Percentiles rank a stretch among this genome's conserved stretches.
Evolutionary conservation across 2,888 invertebrate genomes (phyloP).

Genomic region (Sialis fuliginosa): DNA sequence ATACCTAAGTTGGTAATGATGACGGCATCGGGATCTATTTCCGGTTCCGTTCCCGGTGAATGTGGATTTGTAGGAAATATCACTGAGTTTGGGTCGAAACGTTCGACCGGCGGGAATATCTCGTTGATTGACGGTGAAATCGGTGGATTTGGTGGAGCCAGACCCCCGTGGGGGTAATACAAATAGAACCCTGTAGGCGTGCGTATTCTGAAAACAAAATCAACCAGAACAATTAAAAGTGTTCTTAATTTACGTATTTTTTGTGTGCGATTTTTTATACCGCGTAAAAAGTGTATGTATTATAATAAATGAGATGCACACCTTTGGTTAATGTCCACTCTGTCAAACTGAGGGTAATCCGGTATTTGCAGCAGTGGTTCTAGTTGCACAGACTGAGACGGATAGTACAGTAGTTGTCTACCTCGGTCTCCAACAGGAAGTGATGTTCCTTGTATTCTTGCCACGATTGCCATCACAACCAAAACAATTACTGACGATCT

Average conservation of each 20-base stretch:
- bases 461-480: neutral
- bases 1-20: slow-evolving; percentile 24
- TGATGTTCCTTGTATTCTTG: neutral
- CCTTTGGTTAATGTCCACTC: slow-evolving; percentile 3
- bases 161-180: neutral
- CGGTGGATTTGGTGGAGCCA: neutral
- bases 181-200: neutral
- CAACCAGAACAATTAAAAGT: too few species aligned
- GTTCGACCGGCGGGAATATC: slow-evolving; percentile 4
- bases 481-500: too few species aligned
- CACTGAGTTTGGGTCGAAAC: neutral
- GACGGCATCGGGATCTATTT: slow-evolving; percentile 30
- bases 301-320: too few species aligned
- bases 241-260: too few species aligned
- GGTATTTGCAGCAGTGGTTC: too few species aligned
- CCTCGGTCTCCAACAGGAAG: neutral
- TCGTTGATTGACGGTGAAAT: slow-evolving; percentile 1
- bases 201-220: neutral
- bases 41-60: slow-evolving; percentile 23
- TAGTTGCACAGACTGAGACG: too few species aligned
- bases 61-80: slow-evolving; percentile 2
- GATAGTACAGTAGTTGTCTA: slow-evolving; percentile 1
- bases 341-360: neutral
- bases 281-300: too few species aligned
- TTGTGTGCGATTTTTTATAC: too few species aligned